A percentile compares a stretch with the other conserved stretches of the same genome.
These are phyloP conservation scores for Salvator merianae DNA, from an alignment of 2,113 vertebrate species.

Conservation along the genomic window DNA sequence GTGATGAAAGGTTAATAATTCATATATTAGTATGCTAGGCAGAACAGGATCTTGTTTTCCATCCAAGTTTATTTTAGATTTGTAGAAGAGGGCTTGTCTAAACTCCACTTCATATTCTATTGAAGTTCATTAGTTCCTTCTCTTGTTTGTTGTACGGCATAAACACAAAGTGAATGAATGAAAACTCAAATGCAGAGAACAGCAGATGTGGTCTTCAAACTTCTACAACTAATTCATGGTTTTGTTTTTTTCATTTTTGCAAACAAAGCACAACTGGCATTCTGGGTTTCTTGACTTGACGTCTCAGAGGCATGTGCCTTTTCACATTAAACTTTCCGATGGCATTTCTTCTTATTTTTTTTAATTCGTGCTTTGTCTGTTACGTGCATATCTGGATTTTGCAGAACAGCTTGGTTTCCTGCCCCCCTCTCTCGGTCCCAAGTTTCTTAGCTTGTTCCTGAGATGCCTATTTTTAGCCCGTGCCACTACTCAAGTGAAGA, in stretches of 20 bases:
- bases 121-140: neutral
- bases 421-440: conserved; percentile 11
- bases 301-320: neutral
- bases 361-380: neutral
- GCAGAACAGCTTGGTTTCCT: neutral
- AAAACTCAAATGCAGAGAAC: rapidly evolving
- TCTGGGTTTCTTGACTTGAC: neutral
- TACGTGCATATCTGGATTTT: neutral
- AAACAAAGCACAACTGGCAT: neutral
- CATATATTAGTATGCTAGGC: neutral
- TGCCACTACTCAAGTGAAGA: conserved; percentile 57
- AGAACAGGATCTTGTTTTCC: neutral
- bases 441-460: conserved; percentile 53
- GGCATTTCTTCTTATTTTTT: neutral
- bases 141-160: neutral
- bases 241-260: neutral
- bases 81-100: neutral
- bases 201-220: neutral
- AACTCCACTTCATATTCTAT: neutral
- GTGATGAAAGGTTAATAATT: neutral
- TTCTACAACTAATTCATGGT: neutral
- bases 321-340: neutral
- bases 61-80: conserved; percentile 5
- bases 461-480: conserved; percentile 68
- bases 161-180: neutral